Evolutionary conservation across 2,797 vertebrate genomes (phyloP).

Genomic region (Enteromius treurensis): DNA sequence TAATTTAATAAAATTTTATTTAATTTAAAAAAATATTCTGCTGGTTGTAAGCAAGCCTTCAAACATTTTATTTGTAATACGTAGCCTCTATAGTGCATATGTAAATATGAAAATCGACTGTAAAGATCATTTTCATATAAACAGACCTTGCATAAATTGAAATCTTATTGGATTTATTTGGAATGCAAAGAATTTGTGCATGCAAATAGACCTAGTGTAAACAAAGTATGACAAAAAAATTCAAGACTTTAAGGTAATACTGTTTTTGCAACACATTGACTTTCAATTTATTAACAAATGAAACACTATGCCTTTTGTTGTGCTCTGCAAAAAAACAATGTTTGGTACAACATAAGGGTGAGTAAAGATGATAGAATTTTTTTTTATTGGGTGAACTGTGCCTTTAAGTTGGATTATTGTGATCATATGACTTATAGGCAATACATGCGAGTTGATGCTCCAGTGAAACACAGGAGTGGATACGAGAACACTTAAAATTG

Average conservation of each 20-base stretch:
- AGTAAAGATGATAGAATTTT: background rate
- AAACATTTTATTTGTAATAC: background rate
- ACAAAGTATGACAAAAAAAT: background rate
- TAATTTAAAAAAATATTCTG: too few relatives aligned
- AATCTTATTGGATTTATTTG: background rate
- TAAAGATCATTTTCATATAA: background rate
- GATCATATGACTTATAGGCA: constrained; percentile 10
- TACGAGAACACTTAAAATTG: constrained; percentile 5
- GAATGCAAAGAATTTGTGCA: background rate
- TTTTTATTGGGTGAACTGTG: background rate
- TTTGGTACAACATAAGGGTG: background rate
- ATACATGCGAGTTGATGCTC: background rate
- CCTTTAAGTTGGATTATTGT: background rate
- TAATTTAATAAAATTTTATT: too few relatives aligned
- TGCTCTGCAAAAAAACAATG: background rate
- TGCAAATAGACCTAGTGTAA: background rate
- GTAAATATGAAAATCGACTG: background rate
- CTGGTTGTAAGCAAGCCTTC: background rate
- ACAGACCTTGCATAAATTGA: background rate
- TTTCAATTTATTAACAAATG: background rate
- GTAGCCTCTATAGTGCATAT: too few relatives aligned
- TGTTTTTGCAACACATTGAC: background rate
- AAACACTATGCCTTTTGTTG: background rate
- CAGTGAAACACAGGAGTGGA: background rate
- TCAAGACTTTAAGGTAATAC: background rate